Evolutionary conservation across 2,113 vertebrate species (phyloP), one percentile per base, ranked within the genome.

Genomic region (Gadus macrocephalus): DNA sequence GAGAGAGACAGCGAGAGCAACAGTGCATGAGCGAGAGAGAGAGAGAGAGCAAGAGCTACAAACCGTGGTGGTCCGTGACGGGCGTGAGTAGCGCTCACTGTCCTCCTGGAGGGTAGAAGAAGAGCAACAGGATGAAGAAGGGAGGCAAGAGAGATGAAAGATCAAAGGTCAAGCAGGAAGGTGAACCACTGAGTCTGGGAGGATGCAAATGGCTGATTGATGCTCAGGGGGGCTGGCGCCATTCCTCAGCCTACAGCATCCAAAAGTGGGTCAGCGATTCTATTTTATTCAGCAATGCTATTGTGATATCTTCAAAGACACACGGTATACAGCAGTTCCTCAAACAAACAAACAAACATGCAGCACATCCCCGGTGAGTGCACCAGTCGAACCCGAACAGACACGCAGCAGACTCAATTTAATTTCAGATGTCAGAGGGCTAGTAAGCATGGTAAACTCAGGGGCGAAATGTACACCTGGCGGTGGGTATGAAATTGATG

Each of bases 11-110:
- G 42, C 42, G 27, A 49, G 27, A 67, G 53, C 16, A 17, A 66
- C 15, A n/a, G 14, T 3, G n/a, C n/a, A 49, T 20, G 15, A 53
- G 15, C 31, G 15, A 27, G 20, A 38, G 16, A 53, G 15, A 56
- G 38, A 20, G 16, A 35, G 14, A 72, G 75, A 73, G 67, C 77
- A 68, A 75, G 69, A 64, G 9, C 75, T 93, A 98, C 96, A 92
- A 81, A 98, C 96, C 97, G 92, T 86, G 76, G 90, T 93, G 75
- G 91, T 93, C 80, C 92, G 85, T 82, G 94, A 88, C 89, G 93
- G 91, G 83, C 89, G 94, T 6, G 95, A 94, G 79, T 93, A 98
- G 81, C 90, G 92, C 87, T 98, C 97, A 88, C 93, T 99, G 91
- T 99, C 95, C 89, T 99, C 97, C 97, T 98, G 89, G 69, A 90